Base-by-base conservation (phyloP, 2,113 vertebrate genomes). In the Rhipidura dahli region DNA sequence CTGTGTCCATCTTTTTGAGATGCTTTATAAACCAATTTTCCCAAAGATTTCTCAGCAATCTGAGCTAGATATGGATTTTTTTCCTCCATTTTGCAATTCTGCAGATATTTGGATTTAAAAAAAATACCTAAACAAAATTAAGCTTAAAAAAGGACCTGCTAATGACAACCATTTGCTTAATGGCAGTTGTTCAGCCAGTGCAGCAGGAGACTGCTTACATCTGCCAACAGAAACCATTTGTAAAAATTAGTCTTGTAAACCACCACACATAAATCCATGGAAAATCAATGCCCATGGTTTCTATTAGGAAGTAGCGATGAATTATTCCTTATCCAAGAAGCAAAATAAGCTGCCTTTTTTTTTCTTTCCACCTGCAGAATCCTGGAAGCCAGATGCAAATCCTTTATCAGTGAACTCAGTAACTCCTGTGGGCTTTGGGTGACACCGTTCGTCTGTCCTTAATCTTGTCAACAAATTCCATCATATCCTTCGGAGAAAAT, bases 391-490 rank as follows among this genome's bases (percentile, higher is more conserved):
- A 27, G 16, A 66, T 42, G 23, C 35, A 84, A 84, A 91, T 24
- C 33, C 27, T n/a, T 15, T 30, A 26, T 4, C 61, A 63, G 72
- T 6, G 65, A 71, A 68, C 65, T 78, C 16, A 1, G 35, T 51
- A 40, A 39, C 40, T 78, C 80, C 40, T 13, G 18, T 2, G 9
- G 33, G 94, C 13, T 64, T 45, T 0, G 19, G 51, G 27, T 69
- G 73, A 75, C 81, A 87, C 65, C 47, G 8, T 66, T 84, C 0
- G 23, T 69, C 69, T 37, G 26, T 60, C 79, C 85, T 80, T 93
- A 92, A 96, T 90, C 90, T 92, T 53, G 75, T 88, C 94, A 95
- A 88, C 92, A 90, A 88, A 89, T 64, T 94, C 90, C 45, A 60
- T 27, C 44, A 9, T 24, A 73, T 22, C 83, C 88, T 93, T 83